Evolutionary conservation across 2,797 vertebrate genomes (phyloP).

Genomic region (Euthynnus affinis): DNA sequence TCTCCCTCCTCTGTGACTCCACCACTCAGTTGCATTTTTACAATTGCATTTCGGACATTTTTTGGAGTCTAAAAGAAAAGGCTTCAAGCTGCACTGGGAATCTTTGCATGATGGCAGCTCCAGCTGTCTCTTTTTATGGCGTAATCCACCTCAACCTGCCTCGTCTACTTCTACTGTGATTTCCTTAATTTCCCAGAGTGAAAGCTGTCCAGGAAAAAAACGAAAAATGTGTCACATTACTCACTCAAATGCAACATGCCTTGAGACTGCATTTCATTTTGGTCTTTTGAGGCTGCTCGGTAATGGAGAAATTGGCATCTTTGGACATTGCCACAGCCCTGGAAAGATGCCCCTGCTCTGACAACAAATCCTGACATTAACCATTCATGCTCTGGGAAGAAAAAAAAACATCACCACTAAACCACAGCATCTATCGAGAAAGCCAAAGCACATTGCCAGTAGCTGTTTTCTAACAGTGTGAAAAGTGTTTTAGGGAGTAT

Average conservation of each 20-base stretch:
- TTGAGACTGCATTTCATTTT: slow-evolving; percentile 52
- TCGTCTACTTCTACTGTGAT: slow-evolving; percentile 3
- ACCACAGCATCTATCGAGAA: slow-evolving; percentile 38
- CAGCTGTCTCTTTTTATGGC: not conserved
- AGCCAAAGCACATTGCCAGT: slow-evolving; percentile 27
- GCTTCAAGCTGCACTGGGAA: not conserved
- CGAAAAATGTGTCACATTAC: slow-evolving; percentile 35
- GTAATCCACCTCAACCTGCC: not conserved
- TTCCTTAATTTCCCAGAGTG: not conserved
- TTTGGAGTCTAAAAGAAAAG: not conserved
- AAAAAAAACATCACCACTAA: slow-evolving; percentile 30
- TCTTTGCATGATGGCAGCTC: not conserved
- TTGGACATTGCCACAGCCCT: slow-evolving; percentile 58
- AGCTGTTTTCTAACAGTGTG: slow-evolving; percentile 30
- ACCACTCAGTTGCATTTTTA: not conserved
- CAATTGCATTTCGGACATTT: slow-evolving; percentile 9
- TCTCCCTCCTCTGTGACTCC: slow-evolving; percentile 16
- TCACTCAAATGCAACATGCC: slow-evolving; percentile 41
- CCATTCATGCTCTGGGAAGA: slow-evolving; percentile 29
- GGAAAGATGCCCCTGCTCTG: slow-evolving; percentile 51
- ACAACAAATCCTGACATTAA: slow-evolving; percentile 52
- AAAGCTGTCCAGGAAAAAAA: slow-evolving; percentile 20
- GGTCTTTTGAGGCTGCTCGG: slow-evolving; percentile 46
- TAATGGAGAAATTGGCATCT: slow-evolving; percentile 62
- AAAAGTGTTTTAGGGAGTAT: slow-evolving; percentile 31